Percentiles rank a stretch among this genome's conserved stretches.
Evolutionary conservation across 2,797 vertebrate species (phyloP).

Genomic region (Pristis pectinata): DNA sequence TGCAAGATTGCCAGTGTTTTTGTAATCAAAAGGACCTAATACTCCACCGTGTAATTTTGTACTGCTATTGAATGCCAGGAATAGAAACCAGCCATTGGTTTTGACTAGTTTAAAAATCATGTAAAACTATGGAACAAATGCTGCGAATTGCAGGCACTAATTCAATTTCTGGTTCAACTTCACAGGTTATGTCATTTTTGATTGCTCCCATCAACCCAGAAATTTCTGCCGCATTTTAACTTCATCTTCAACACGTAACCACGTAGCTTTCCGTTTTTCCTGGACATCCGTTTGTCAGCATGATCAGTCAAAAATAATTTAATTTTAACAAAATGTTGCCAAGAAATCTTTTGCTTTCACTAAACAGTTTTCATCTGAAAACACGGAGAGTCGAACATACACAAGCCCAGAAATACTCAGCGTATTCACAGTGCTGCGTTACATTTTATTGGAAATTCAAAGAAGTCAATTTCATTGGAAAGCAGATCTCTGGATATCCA

Average conservation of each 20-base stretch:
- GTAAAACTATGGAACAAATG: not conserved
- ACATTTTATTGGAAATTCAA: no score
- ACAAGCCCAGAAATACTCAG: no score
- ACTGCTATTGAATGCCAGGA: not conserved
- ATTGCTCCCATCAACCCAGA: not conserved
- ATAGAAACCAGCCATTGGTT: not conserved
- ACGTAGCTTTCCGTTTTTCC: not conserved
- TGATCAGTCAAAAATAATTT: not conserved
- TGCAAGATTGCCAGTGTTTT: not conserved
- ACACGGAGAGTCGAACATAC: no score
- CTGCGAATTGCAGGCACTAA: not conserved
- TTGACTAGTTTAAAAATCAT: not conserved
- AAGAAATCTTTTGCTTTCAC: no score
- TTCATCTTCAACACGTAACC: not conserved
- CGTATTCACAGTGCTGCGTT: no score
- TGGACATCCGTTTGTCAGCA: not conserved
- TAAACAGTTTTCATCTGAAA: no score
- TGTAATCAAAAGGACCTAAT: not conserved
- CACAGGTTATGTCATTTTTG: conserved; percentile 15
- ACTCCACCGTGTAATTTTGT: not conserved
- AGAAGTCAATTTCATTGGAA: no score
- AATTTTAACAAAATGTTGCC: not conserved
- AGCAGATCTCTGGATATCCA: no score
- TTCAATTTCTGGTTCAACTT: not conserved
- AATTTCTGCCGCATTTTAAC: not conserved